Conservation (phyloP, 2,113 vertebrate species). For the Falco punctatus region DNA sequence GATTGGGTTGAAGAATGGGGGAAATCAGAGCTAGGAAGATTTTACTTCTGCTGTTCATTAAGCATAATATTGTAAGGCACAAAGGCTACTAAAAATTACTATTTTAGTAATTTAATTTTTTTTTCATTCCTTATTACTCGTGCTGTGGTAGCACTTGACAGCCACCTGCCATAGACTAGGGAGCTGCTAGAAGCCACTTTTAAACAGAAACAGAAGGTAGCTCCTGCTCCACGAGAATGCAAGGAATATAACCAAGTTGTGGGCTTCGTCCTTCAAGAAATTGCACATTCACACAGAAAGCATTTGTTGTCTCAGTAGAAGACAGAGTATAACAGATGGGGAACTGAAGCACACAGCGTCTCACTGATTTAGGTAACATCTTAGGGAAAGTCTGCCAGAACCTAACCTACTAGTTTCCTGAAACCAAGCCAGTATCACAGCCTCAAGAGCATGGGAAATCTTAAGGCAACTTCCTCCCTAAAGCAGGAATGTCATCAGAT, state of each 20-base stretch:
- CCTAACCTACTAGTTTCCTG: background rate
- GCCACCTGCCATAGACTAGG: background rate
- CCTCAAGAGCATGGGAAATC: background rate
- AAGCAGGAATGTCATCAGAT: background rate
- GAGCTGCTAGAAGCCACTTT: background rate
- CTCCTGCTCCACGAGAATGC: background rate
- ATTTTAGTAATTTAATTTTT: background rate
- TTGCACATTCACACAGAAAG: accelerated
- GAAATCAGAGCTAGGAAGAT: background rate
- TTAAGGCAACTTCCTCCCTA: background rate
- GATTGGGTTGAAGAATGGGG: background rate
- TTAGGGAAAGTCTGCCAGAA: background rate
- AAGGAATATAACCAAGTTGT: background rate
- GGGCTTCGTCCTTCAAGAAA: background rate
- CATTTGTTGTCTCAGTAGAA: background rate
- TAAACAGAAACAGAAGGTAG: background rate
- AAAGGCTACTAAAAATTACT: background rate
- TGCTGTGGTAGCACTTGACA: background rate
- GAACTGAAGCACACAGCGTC: background rate
- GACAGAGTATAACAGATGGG: background rate
- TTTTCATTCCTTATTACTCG: background rate
- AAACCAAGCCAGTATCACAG: background rate
- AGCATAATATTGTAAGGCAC: background rate
- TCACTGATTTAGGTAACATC: background rate
- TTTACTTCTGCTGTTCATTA: background rate